These are phyloP conservation scores for Mythimna ferrago DNA, from an alignment of 2,888 invertebrate species.

Conservation along the genomic window DNA sequence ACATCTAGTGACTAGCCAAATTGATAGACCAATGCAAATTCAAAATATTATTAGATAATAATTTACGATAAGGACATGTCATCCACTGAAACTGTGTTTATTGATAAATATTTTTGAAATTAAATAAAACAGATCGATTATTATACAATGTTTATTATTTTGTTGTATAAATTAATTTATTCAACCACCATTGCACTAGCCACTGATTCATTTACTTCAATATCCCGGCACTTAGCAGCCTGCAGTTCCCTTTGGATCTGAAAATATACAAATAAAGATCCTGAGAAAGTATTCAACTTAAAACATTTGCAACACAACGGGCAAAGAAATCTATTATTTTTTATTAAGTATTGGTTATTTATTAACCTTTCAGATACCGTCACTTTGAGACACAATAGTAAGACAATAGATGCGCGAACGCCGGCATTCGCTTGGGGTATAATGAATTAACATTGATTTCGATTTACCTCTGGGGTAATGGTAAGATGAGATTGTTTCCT, in stretches of 20 bases:
- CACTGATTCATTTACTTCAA: constrained; percentile 88
- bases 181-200: constrained; percentile 81
- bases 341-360: too few relatives aligned
- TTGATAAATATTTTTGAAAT: constrained; percentile 3
- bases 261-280: constrained; percentile 48
- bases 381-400: too few relatives aligned
- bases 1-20: constrained; percentile 92
- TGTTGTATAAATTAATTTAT: constrained; percentile 62
- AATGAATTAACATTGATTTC: background rate
- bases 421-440: too few relatives aligned
- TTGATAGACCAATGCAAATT: constrained; percentile 84
- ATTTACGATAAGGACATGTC: constrained; percentile 16
- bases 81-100: background rate
- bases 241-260: constrained; percentile 96
- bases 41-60: constrained; percentile 57
- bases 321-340: too few relatives aligned
- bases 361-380: too few relatives aligned
- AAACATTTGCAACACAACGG: too few relatives aligned
- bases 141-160: constrained; percentile 19
- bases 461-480: constrained; percentile 92
- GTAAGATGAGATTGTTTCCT: constrained; percentile 93
- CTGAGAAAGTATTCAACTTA: background rate
- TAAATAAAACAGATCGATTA: constrained; percentile 36
- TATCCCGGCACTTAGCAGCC: constrained; percentile 95
- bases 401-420: too few relatives aligned